Conservation (phyloP, 2,797 vertebrate species). For the Sebastolobus altivelis region DNA sequence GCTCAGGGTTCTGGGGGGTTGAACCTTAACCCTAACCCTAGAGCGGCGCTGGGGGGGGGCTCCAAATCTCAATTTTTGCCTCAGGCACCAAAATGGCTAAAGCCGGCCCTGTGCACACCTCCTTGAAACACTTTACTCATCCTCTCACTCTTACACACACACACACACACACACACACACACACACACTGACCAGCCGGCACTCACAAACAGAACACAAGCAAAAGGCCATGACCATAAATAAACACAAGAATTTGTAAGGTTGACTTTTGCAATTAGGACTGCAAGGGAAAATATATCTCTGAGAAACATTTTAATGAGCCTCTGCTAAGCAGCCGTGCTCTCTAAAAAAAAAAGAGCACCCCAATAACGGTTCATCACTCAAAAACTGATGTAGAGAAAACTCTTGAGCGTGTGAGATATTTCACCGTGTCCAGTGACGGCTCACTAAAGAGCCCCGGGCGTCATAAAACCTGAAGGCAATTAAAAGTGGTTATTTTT, state of each 20-base stretch:
- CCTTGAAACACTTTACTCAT: not conserved
- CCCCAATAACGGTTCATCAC: slow-evolving; percentile 86
- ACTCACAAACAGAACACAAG: slow-evolving; percentile 69
- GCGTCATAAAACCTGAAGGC: slow-evolving; percentile 86
- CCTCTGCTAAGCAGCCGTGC: slow-evolving; percentile 88
- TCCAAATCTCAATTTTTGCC: too few species aligned
- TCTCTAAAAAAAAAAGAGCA: slow-evolving; percentile 80
- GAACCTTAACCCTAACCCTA: too few species aligned
- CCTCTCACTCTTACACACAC: slow-evolving; percentile 6
- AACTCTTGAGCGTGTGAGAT: slow-evolving; percentile 81
- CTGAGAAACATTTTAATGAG: slow-evolving; percentile 92
- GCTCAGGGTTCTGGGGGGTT: too few species aligned
- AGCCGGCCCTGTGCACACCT: too few species aligned
- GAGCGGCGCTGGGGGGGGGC: too few species aligned
- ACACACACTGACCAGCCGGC: slow-evolving; percentile 45
- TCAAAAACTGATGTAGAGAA: slow-evolving; percentile 79
- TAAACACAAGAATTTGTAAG: slow-evolving; percentile 84
- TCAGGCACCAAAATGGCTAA: too few species aligned
- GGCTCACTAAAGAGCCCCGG: slow-evolving; percentile 86
- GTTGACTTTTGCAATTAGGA: slow-evolving; percentile 86
- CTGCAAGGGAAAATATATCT: slow-evolving; percentile 91
- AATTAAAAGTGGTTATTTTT: slow-evolving; percentile 94
- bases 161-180: slow-evolving; percentile 31
- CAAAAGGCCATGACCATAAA: slow-evolving; percentile 79
- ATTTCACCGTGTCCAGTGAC: slow-evolving; percentile 88